Evolutionary conservation across 2,113 vertebrate genomes (phyloP).

Genomic region (Raja brachyura): DNA sequence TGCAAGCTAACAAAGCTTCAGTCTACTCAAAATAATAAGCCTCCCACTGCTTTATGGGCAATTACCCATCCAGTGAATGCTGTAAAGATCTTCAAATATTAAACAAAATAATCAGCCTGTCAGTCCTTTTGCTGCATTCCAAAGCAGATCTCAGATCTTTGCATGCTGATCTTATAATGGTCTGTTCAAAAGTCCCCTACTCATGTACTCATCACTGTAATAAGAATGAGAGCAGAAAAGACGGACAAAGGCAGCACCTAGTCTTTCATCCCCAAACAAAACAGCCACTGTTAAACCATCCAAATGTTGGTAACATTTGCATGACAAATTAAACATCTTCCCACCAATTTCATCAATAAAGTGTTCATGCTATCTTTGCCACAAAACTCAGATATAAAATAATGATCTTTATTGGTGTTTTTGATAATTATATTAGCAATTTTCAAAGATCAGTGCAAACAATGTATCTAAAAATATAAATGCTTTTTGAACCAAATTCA

Average conservation of each 20-base stretch:
- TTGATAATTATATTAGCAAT: not conserved
- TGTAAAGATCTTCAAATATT: not conserved
- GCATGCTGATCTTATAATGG: not conserved
- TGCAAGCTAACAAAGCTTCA: not conserved
- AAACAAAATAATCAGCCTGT: not conserved
- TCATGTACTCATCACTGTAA: conserved; percentile 50
- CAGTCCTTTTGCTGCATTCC: not conserved
- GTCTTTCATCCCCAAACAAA: conserved; percentile 44
- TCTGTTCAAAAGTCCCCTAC: conserved; percentile 37
- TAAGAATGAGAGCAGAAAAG: conserved; percentile 52
- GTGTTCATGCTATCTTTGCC: not conserved
- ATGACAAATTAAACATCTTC: not conserved
- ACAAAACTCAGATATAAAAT: not conserved
- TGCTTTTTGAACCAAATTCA: not conserved
- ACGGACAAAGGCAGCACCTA: conserved; percentile 44
- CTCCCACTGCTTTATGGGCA: not conserved
- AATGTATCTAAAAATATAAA: not conserved
- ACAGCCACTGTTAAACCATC: conserved; percentile 45
- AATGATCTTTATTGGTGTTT: not conserved
- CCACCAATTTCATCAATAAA: not conserved
- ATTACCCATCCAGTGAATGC: not conserved
- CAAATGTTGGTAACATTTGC: conserved; percentile 39
- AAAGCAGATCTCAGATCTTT: not conserved
- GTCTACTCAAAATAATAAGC: not conserved
- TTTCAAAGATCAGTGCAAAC: not conserved